Percentiles rank a stretch among this genome's conserved stretches.
Conservation (phyloP, 35 echinoderm and acorn worm genomes). For the Ophioderma brevispina region DNA sequence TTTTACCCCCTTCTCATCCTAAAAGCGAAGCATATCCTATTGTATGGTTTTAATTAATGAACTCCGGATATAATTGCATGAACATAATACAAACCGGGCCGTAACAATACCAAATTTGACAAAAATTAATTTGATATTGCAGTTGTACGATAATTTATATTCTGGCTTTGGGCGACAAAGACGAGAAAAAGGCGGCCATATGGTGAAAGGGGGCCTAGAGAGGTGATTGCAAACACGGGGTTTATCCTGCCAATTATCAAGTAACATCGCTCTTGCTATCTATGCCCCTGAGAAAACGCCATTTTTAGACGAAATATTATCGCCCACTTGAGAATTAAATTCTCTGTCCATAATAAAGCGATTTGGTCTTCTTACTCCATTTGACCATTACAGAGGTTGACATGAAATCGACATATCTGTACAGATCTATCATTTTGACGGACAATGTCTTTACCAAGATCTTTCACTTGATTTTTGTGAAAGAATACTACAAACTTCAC, state of each 20-base stretch:
- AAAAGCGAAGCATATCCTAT: neutral
- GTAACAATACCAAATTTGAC: neutral
- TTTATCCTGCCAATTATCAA: neutral
- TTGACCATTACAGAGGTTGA: no score
- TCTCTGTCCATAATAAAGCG: no score
- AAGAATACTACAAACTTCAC: no score
- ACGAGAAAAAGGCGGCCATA: neutral
- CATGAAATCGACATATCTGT: no score
- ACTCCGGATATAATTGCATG: neutral
- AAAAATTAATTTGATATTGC: neutral
- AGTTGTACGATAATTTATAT: neutral
- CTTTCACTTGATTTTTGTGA: no score
- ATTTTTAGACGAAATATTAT: no score
- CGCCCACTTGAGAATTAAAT: no score
- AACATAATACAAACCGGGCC: neutral
- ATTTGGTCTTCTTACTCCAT: no score
- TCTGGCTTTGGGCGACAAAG: neutral
- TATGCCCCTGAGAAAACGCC: no score
- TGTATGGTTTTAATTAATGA: slow-evolving; percentile 1
- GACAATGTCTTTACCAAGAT: no score
- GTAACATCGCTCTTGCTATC: neutral
- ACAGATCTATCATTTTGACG: no score
- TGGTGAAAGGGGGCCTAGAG: neutral
- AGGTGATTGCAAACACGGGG: neutral
- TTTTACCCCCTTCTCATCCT: neutral